Evolutionary conservation across 2,888 invertebrate species (phyloP).

Genomic region (Tortrix viridana): DNA sequence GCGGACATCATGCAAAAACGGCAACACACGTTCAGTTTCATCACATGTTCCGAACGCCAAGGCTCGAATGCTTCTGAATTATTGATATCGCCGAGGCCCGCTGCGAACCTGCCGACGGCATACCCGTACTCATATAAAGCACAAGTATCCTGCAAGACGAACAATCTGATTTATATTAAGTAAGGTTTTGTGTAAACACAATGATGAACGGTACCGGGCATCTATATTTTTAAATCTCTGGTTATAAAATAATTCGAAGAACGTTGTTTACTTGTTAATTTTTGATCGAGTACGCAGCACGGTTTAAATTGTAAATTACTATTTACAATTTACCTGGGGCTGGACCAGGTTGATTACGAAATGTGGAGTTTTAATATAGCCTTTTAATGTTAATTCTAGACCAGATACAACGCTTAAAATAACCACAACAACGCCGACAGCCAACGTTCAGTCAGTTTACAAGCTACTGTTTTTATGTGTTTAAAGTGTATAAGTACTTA

Average conservation of each 20-base stretch:
- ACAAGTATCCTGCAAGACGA: conserved; percentile 43
- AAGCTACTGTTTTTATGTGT: too few relatives aligned
- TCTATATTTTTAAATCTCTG: conserved; percentile 23
- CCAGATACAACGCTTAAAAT: not conserved
- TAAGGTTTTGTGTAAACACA: conserved; percentile 45
- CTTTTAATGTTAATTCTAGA: not conserved
- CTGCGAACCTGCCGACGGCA: conserved; percentile 44
- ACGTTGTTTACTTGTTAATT: conserved; percentile 29
- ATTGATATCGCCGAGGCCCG: conserved; percentile 52
- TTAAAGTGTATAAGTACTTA: too few relatives aligned
- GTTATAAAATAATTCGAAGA: conserved; percentile 20
- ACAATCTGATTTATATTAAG: conserved; percentile 56
- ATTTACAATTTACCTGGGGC: conserved; percentile 10
- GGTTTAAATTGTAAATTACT: conserved; percentile 6
- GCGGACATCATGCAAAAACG: too few relatives aligned
- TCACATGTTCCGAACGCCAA: conserved; percentile 25
- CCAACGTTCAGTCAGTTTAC: too few relatives aligned
- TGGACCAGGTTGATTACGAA: not conserved
- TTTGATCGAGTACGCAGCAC: conserved; percentile 1
- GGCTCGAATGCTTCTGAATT: conserved; percentile 60
- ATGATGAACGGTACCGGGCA: conserved; percentile 32
- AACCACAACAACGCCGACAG: not conserved
- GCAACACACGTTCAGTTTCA: not conserved
- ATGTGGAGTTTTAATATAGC: not conserved
- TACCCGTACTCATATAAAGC: conserved; percentile 9